A percentile compares a stretch with the other conserved stretches of the same genome.
These are phyloP conservation scores for Crepidodera aurea DNA, from an alignment of 2,888 invertebrate species.

Conservation along the genomic window DNA sequence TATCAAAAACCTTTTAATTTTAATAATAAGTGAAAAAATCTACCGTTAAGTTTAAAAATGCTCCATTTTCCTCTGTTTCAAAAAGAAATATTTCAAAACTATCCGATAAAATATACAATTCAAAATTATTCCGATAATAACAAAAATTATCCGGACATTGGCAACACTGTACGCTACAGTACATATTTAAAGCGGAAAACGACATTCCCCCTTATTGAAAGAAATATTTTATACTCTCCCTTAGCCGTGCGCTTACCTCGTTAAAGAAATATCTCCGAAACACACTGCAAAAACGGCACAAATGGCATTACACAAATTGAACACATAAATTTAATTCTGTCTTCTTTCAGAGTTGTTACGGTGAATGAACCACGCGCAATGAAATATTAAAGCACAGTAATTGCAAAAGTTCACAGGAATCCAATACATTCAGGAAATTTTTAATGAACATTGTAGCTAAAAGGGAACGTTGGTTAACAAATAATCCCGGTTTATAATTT, in stretches of 20 bases:
- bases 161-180: no score
- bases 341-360: slow-evolving; percentile 21
- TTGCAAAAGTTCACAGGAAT: slow-evolving; percentile 20
- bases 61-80: no score
- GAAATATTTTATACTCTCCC: neutral
- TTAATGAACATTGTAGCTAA: slow-evolving; percentile 3
- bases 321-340: slow-evolving; percentile 24
- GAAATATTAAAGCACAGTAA: slow-evolving; percentile 22
- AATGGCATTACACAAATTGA: slow-evolving; percentile 24
- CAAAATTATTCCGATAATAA: no score
- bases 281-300: slow-evolving; percentile 16
- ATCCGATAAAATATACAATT: no score
- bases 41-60: no score
- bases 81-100: no score
- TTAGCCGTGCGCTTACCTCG: neutral
- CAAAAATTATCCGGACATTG: no score
- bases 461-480: neutral
- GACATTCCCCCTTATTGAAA: no score
- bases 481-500: neutral
- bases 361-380: slow-evolving; percentile 21
- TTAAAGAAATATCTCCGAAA: slow-evolving; percentile 16
- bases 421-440: slow-evolving; percentile 15
- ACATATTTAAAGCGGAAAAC: no score
- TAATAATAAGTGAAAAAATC: no score
- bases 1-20: no score